These are phyloP conservation scores for Neocloeon triangulifer DNA, from an alignment of 1,140 invertebrate genomes.

Conservation along the genomic window DNA sequence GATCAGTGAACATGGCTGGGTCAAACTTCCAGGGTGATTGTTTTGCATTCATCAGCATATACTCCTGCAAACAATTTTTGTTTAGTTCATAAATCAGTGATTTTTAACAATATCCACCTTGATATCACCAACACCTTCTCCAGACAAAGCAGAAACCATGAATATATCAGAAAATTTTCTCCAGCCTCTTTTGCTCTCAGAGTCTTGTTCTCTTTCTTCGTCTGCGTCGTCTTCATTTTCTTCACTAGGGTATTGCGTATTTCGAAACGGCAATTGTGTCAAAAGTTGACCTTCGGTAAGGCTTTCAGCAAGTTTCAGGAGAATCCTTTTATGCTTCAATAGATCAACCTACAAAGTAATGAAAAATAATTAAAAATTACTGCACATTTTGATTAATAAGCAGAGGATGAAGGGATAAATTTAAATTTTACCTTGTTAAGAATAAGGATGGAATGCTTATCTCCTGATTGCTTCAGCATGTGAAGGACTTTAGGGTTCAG, in stretches of 20 bases:
- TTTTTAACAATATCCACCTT: constrained; percentile 29
- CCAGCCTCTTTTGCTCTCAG: constrained; percentile 29
- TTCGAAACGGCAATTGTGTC: constrained; percentile 1
- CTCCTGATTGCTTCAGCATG: constrained; percentile 33
- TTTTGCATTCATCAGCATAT: constrained; percentile 3
- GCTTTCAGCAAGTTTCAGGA: constrained; percentile 41
- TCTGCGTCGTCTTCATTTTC: constrained; percentile 8
- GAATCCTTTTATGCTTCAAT: constrained; percentile 44
- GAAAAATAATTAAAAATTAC: too few relatives aligned
- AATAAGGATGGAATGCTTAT: constrained; percentile 52
- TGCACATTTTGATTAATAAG: constrained; percentile 7
- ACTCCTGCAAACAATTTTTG: constrained; percentile 1
- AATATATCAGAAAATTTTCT: constrained; percentile 64
- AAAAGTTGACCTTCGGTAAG: constrained; percentile 28
- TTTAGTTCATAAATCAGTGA: constrained; percentile 8
- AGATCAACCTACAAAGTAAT: constrained; percentile 41
- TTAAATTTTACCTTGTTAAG: constrained; percentile 61
- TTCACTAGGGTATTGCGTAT: constrained; percentile 20
- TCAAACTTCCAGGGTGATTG: constrained; percentile 6
- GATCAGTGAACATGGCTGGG: too few relatives aligned
- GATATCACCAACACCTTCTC: constrained; percentile 48
- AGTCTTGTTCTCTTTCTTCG: constrained; percentile 7
- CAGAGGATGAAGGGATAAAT: constrained; percentile 5
- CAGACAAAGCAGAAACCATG: constrained; percentile 61
- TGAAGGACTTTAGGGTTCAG: constrained; percentile 45